Percentiles rank a stretch among this genome's conserved stretches.
Conservation (phyloP, 2,888 invertebrate genomes). For the Apodemia hepburni region DNA sequence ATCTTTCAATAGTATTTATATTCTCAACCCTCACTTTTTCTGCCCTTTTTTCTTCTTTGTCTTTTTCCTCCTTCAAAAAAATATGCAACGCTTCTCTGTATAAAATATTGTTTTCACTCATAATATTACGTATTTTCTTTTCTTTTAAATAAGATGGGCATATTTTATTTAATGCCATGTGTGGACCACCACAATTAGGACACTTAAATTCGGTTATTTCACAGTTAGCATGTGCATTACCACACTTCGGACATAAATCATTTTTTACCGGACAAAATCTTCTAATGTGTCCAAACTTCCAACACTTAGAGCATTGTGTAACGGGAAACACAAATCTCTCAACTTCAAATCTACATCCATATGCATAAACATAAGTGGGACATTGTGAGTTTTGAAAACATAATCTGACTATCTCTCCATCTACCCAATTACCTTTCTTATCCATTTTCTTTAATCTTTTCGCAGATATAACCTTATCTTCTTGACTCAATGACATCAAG, state of each 20-base stretch:
- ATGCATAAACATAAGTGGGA: conserved; percentile 16
- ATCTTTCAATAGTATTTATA: background rate
- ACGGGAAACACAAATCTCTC: no score
- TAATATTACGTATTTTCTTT: background rate
- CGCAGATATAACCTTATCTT: background rate
- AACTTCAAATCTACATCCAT: conserved; percentile 23
- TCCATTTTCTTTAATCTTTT: background rate
- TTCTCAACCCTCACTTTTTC: background rate
- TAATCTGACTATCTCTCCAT: conserved; percentile 17
- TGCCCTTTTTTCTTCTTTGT: background rate
- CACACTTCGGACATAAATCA: conserved; percentile 26
- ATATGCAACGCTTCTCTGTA: background rate
- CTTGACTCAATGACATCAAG: background rate
- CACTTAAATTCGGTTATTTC: conserved; percentile 20
- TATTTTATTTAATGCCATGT: conserved; percentile 24
- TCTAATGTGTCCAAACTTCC: conserved; percentile 19
- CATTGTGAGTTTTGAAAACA: conserved; percentile 14
- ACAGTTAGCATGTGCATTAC: conserved; percentile 20
- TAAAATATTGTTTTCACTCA: background rate
- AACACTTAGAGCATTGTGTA: conserved; percentile 21
- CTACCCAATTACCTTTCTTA: conserved; percentile 18
- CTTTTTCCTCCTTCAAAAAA: background rate
- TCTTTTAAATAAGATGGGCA: conserved; percentile 21
- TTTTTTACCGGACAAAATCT: conserved; percentile 22
- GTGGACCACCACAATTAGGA: conserved; percentile 28